phyloP scores from a whole-genome alignment of 2,888 invertebrate genomes.

The Holacanthella duospinosa region DNA sequence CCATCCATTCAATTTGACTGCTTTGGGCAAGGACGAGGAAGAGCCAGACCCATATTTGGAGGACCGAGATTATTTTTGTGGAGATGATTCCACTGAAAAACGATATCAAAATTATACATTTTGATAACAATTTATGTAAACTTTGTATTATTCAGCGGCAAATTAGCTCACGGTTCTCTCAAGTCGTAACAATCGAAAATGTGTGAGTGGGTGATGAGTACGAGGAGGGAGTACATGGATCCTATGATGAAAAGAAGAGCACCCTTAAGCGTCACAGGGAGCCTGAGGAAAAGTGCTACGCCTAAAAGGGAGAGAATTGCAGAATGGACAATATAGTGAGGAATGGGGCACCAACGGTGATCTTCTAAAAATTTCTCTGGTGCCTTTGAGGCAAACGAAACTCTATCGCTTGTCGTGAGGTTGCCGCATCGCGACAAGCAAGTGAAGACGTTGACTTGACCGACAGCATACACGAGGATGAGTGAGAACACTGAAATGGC shows the following conservation, averaged over 20 bases:
- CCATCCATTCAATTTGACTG: slow-evolving; percentile 71
- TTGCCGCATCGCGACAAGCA: slow-evolving; percentile 48
- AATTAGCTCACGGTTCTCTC: slow-evolving; percentile 40
- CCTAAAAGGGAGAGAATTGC: slow-evolving; percentile 74
- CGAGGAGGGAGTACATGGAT: slow-evolving; percentile 35
- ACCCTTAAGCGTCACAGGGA: slow-evolving; percentile 73
- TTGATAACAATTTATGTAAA: no score
- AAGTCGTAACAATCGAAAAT: slow-evolving; percentile 73
- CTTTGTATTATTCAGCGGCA: not conserved
- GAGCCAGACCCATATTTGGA: slow-evolving; percentile 71
- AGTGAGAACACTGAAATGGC: slow-evolving; percentile 80
- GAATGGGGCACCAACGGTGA: slow-evolving; percentile 55
- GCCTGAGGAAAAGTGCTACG: slow-evolving; percentile 69
- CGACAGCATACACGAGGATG: slow-evolving; percentile 73
- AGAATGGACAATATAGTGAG: slow-evolving; percentile 75
- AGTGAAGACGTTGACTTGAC: slow-evolving; percentile 79
- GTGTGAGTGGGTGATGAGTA: slow-evolving; percentile 50
- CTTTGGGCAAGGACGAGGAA: slow-evolving; percentile 74
- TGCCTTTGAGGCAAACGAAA: slow-evolving; percentile 26
- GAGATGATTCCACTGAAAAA: slow-evolving; percentile 56
- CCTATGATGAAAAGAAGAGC: slow-evolving; percentile 54
- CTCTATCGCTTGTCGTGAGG: slow-evolving; percentile 31
- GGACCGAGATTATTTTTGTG: slow-evolving; percentile 63
- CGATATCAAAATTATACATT: slow-evolving; percentile 15
- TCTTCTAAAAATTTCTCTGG: slow-evolving; percentile 32